These are phyloP conservation scores for Mimachlamys varia DNA, from an alignment of 2,888 invertebrate species.

Conservation along the genomic window DNA sequence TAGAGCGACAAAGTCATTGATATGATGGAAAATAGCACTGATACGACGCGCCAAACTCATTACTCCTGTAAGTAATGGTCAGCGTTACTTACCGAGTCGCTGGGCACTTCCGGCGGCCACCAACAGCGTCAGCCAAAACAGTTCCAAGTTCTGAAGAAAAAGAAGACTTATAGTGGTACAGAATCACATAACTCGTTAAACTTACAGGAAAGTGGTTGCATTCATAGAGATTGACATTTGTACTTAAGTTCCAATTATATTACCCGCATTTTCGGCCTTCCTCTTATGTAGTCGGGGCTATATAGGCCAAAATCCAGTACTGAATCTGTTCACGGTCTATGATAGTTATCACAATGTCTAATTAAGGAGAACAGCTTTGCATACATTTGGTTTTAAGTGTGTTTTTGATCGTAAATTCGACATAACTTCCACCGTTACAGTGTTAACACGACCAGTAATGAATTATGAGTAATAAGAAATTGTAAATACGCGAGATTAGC, in stretches of 20 bases:
- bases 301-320: neutral
- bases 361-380: neutral
- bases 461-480: neutral
- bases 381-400: neutral
- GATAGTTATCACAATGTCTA: neutral
- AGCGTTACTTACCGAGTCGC: neutral
- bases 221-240: too few species aligned
- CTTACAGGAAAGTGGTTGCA: too few species aligned
- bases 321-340: too few species aligned
- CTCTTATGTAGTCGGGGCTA: neutral
- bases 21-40: too few species aligned
- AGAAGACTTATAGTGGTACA: neutral
- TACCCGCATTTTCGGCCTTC: neutral
- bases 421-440: neutral
- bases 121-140: neutral
- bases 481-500: neutral
- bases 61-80: too few species aligned
- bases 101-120: neutral
- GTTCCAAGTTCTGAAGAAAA: constrained; percentile 11
- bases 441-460: neutral
- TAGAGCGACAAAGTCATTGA: too few species aligned
- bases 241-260: neutral
- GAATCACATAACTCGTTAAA: too few species aligned
- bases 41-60: too few species aligned
- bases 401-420: neutral